Evolutionary conservation across 64 coral and sea anemone genomes (phyloP), one percentile per base, ranked within the genome.

Genomic region (Dendronephthya gigantea): DNA sequence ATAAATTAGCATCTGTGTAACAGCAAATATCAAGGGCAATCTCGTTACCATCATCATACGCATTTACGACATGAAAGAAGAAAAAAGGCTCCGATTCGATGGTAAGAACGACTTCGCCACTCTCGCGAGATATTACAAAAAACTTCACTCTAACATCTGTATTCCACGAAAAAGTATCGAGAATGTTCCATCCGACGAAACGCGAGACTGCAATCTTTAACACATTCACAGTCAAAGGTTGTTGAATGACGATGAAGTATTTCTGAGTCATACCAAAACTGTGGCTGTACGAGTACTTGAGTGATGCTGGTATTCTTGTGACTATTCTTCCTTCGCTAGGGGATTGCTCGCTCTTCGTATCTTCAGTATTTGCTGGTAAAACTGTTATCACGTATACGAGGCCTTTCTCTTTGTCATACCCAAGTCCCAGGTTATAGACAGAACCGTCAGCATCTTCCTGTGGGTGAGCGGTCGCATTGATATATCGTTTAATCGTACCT

Each of bases 231-330:
- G 87, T 35, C 2, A 92, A 82, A 0, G 93, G 93, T 30, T 89
- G 87, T 16, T 94, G 89, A 1, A 88, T 84, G 13, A 96, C 25
- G 28, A 96, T 68, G 7, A 96, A 69, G 83, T 88, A 96, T 22
- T 96, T 92, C 34, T 96, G 88, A 51, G 93, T 96, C 85, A 96
- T 81, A 13, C 81, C 90, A 85, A 96, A 96, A 37, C 93, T 92
- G 40, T 96, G 93, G 14, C 89, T 30, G 51, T 96, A 96, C 45
- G 88, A 84, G 11, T 74, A 45, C 25, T 68, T 58, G 22, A 62
- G 50, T 4, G 89, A 76, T 4, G 94, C 85, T n/a, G 88, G 59
- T 55, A 96, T 90, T 35, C 70, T 81, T 83, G 82, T 88, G 49
- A 93, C 50, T 14, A 87, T 59, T 50, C 89, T 92, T 58, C 88